Conservation (phyloP, 1,140 invertebrate species). For the Chymomyza costata region DNA sequence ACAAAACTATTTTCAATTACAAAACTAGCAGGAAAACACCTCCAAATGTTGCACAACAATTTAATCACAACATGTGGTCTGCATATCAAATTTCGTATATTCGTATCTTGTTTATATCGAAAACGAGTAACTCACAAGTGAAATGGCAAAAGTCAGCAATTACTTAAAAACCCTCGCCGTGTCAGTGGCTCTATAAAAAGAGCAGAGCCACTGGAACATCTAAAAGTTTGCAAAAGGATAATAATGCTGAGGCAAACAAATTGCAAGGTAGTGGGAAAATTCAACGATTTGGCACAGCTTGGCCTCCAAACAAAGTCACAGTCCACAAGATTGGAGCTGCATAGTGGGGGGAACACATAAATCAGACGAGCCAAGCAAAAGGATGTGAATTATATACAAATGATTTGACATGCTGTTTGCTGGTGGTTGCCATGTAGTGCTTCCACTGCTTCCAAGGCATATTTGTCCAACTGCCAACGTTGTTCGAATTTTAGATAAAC, state of each 20-base stretch:
- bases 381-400: slow-evolving; percentile 73
- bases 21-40: slow-evolving; percentile 8
- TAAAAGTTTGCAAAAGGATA: slow-evolving; percentile 54
- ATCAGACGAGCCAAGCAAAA: slow-evolving; percentile 54
- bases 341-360: slow-evolving; percentile 53
- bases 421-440: slow-evolving; percentile 23
- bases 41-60: slow-evolving; percentile 29
- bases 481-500: too few relatives aligned
- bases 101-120: slow-evolving; percentile 28
- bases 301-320: slow-evolving; percentile 34
- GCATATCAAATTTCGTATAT: slow-evolving; percentile 71
- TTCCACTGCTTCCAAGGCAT: too few relatives aligned
- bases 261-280: too few relatives aligned
- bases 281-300: slow-evolving; percentile 44
- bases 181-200: slow-evolving; percentile 3
- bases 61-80: slow-evolving; percentile 70
- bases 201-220: slow-evolving; percentile 11
- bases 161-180: slow-evolving; percentile 56
- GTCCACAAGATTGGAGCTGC: slow-evolving; percentile 31
- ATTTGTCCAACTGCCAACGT: too few relatives aligned
- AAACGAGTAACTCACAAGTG: slow-evolving; percentile 48
- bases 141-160: slow-evolving; percentile 66
- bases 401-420: slow-evolving; percentile 60
- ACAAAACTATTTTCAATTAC: slow-evolving; percentile 68
- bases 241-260: slow-evolving; percentile 67